Evolutionary conservation across 92 coral and sea anemone species (phyloP).

Genomic region (Umimayanthus chanpuru): DNA sequence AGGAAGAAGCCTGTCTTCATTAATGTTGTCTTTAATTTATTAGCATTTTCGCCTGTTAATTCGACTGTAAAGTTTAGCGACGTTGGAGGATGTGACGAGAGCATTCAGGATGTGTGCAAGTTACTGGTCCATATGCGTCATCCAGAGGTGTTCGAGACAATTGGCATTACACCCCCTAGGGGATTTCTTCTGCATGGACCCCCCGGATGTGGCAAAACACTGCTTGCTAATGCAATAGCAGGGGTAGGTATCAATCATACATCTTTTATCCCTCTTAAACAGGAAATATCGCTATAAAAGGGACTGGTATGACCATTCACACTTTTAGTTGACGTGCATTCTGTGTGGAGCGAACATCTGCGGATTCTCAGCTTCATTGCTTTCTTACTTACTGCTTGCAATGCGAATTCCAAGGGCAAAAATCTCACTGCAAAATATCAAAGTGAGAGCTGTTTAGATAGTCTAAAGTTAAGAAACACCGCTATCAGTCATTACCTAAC

Average conservation of each 20-base stretch:
- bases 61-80: conserved; percentile 84
- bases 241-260: conserved; percentile 63
- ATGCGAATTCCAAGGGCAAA: no score
- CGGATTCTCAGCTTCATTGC: no score
- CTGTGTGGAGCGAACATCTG: no score
- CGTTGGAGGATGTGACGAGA: conserved; percentile 91
- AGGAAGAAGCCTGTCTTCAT: background rate
- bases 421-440: no score
- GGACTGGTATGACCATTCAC: no score
- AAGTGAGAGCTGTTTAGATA: no score
- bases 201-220: conserved; percentile 98
- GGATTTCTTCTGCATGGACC: conserved; percentile 99
- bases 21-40: background rate
- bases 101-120: conserved; percentile 87
- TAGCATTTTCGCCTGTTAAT: conserved; percentile 65
- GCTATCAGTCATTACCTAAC: no score
- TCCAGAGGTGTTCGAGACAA: conserved; percentile 92
- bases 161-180: conserved; percentile 95
- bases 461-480: no score
- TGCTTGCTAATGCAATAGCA: conserved; percentile 97
- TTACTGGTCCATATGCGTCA: conserved; percentile 92
- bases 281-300: no score
- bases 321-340: no score
- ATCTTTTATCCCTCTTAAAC: background rate
- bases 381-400: no score